Percentiles rank a stretch among this genome's conserved stretches.
phyloP scores from a whole-genome alignment of 2,113 vertebrate species.

The Myotis davidii region DNA sequence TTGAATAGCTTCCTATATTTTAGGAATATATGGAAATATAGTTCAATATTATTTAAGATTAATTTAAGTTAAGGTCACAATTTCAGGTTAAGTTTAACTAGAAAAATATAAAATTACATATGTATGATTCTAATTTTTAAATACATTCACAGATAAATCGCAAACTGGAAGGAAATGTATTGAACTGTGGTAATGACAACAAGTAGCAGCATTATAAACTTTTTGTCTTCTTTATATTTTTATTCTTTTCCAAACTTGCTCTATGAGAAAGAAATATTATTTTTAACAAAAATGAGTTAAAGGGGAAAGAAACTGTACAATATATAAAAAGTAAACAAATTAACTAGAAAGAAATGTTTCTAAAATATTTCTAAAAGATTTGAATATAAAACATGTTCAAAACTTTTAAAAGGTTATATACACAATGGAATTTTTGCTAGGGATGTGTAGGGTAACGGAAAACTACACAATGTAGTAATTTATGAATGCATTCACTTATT shows the following conservation, averaged over 20 bases:
- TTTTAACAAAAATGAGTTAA: background rate
- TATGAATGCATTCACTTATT: background rate
- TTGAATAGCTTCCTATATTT: background rate
- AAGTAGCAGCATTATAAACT: background rate
- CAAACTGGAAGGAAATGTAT: background rate
- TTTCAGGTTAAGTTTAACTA: background rate
- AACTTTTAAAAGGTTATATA: background rate
- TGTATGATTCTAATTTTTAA: background rate
- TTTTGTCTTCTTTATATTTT: background rate
- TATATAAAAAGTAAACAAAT: background rate
- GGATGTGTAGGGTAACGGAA: background rate
- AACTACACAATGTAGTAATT: background rate
- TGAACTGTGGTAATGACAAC: background rate
- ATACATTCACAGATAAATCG: background rate
- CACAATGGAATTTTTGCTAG: background rate
- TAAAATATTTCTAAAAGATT: conserved; percentile 1
- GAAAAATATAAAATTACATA: background rate
- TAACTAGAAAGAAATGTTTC: background rate
- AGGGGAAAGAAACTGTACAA: background rate
- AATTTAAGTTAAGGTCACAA: background rate
- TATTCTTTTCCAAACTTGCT: background rate
- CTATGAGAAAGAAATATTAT: background rate
- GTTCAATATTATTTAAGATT: background rate
- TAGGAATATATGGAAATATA: background rate
- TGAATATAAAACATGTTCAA: background rate